A percentile compares a stretch with the other conserved stretches of the same genome.
phyloP scores from a whole-genome alignment of 2,113 vertebrate genomes.

The Mastomys natalensis region DNA sequence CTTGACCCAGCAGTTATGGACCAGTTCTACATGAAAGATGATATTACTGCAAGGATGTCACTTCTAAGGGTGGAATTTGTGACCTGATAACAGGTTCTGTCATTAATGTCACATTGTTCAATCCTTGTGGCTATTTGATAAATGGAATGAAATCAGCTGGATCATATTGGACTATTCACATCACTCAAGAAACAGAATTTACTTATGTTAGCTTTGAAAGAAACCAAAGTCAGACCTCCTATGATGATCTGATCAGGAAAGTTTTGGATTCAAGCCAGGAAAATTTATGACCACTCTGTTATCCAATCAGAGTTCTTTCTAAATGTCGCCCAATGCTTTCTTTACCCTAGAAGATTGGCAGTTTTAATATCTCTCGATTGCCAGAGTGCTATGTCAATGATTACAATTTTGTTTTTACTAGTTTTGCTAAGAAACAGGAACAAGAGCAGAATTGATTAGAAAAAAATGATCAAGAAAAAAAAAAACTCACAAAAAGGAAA shows the following conservation, averaged over 20 bases:
- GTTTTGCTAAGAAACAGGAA: conserved; percentile 95
- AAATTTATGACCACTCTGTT: conserved; percentile 99
- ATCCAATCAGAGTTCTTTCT: conserved; percentile 99
- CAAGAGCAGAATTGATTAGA: conserved; percentile 97
- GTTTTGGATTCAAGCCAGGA: conserved; percentile 99
- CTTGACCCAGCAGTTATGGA: conserved; percentile 99
- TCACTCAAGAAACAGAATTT: conserved; percentile 99
- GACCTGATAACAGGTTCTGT: conserved; percentile 99
- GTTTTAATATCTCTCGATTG: conserved; percentile 97
- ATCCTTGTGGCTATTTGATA: conserved; percentile 99
- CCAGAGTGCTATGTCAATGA: conserved; percentile 98
- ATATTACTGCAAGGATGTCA: conserved; percentile 99
- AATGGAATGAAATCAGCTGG: conserved; percentile 99
- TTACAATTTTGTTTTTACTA: conserved; percentile 99
- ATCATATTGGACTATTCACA: conserved; percentile 99
- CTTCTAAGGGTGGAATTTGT: conserved; percentile 99
- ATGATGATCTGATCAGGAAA: conserved; percentile 96
- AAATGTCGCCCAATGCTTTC: conserved; percentile 98
- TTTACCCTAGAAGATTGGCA: conserved; percentile 96
- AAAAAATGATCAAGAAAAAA: conserved; percentile 93
- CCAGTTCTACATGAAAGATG: conserved; percentile 99
- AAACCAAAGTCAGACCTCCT: conserved; percentile 97
- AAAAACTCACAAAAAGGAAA: conserved; percentile 92
- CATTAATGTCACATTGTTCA: conserved; percentile 99
- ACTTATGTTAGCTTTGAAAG: conserved; percentile 99